A percentile compares a stretch with the other conserved stretches of the same genome.
These are phyloP conservation scores for Molorchus minor DNA, from an alignment of 2,888 invertebrate species.

Conservation along the genomic window DNA sequence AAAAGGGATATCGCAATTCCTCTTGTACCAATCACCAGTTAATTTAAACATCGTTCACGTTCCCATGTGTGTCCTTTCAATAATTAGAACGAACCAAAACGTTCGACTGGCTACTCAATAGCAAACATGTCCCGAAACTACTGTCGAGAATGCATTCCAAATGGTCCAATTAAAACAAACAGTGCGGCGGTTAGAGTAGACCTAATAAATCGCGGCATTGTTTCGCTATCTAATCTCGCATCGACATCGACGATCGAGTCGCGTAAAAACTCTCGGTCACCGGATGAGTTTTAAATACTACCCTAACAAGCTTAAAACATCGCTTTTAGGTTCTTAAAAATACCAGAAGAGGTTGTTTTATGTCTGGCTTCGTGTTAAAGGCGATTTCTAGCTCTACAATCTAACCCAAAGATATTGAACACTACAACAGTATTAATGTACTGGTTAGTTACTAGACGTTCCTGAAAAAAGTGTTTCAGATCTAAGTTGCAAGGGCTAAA, in stretches of 20 bases:
- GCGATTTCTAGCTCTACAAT: constrained; percentile 44
- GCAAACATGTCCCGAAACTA: constrained; percentile 27
- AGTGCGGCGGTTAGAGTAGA: constrained; percentile 56
- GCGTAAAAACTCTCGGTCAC: constrained; percentile 55
- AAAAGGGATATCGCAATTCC: too few species aligned
- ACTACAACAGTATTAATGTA: too few species aligned
- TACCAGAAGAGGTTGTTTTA: constrained; percentile 42
- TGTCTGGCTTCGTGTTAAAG: constrained; percentile 46
- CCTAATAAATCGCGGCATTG: constrained; percentile 62
- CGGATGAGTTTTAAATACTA: constrained; percentile 59
- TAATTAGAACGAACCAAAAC: constrained; percentile 4
- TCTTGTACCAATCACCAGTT: too few species aligned
- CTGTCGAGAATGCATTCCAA: constrained; percentile 46
- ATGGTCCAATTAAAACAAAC: constrained; percentile 44
- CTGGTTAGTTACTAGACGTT: too few species aligned
- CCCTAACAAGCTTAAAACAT: constrained; percentile 56
- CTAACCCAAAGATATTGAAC: too few species aligned
- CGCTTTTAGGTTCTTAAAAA: constrained; percentile 35
- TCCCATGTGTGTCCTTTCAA: constrained; percentile 7
- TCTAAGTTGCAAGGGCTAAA: too few species aligned
- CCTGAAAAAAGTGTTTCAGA: too few species aligned
- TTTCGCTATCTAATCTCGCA: constrained; percentile 61
- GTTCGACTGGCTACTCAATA: constrained; percentile 19
- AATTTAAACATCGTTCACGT: constrained; percentile 24
- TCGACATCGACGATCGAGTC: constrained; percentile 59